phyloP scores from a whole-genome alignment of 2,113 vertebrate species.

The Hemichromis elongatus region DNA sequence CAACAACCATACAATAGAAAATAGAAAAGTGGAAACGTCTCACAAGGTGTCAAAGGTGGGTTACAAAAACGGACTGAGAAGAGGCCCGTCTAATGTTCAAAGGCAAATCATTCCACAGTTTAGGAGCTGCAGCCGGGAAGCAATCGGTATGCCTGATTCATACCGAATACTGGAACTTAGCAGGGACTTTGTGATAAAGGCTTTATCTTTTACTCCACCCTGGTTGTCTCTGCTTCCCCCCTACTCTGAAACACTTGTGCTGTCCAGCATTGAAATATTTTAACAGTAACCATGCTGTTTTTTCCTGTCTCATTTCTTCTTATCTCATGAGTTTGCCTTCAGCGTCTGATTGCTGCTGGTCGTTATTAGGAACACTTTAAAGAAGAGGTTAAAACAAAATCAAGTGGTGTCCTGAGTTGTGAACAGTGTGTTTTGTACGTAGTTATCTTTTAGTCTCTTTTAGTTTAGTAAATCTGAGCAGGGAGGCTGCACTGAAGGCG shows the following conservation, averaged over 20 bases:
- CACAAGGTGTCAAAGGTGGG: background rate
- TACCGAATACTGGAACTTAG: background rate
- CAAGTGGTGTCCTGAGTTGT: background rate
- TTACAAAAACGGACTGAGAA: background rate
- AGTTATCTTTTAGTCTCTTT: background rate
- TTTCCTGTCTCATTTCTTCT: background rate
- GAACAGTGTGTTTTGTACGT: background rate
- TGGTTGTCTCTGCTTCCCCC: background rate
- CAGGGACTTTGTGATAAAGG: background rate
- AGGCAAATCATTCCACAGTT: background rate
- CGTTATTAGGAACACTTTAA: background rate
- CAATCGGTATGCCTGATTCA: background rate
- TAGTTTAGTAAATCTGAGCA: background rate
- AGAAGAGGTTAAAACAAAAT: background rate
- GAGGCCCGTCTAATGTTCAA: background rate
- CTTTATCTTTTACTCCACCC: background rate
- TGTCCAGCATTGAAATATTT: background rate
- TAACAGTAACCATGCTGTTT: background rate
- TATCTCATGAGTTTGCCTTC: too few relatives aligned
- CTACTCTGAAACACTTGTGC: background rate
- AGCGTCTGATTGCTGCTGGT: background rate
- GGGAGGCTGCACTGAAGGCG: background rate
- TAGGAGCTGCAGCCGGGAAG: background rate
- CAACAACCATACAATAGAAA: background rate
- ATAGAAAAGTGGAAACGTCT: background rate